Percentiles rank a stretch among this genome's conserved stretches.
Evolutionary conservation across 1,140 invertebrate genomes (phyloP).

Genomic region (Physella acuta): DNA sequence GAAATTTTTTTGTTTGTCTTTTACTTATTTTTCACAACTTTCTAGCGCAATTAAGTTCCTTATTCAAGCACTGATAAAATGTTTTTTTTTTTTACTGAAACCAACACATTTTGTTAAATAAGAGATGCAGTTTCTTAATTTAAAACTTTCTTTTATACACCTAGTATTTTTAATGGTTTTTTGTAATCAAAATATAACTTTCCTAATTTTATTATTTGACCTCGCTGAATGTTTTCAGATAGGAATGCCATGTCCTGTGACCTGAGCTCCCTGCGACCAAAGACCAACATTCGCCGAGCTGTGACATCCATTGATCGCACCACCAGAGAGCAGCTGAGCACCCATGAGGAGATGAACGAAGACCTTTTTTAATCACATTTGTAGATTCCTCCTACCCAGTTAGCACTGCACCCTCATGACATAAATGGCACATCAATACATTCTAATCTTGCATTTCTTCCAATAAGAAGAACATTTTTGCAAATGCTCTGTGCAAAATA

Average conservation of each 20-base stretch:
- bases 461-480: no score
- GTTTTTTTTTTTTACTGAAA: neutral
- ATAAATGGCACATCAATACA: no score
- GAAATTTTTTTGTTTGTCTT: no score
- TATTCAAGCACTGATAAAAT: neutral
- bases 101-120: neutral
- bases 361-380: no score
- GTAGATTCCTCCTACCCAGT: no score
- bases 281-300: neutral
- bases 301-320: constrained; percentile 15
- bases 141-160: neutral
- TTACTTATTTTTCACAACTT: no score
- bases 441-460: no score
- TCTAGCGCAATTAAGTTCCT: no score
- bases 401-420: no score
- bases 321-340: constrained; percentile 1
- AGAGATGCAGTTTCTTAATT: neutral
- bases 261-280: neutral
- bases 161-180: neutral
- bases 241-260: constrained; percentile 1
- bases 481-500: no score
- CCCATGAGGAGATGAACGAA: no score
- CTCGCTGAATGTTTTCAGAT: neutral
- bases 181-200: neutral
- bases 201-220: neutral